A percentile compares a stretch with the other conserved stretches of the same genome.
Conservation (phyloP, 2,888 invertebrate genomes). For the Maniola hyperantus region DNA sequence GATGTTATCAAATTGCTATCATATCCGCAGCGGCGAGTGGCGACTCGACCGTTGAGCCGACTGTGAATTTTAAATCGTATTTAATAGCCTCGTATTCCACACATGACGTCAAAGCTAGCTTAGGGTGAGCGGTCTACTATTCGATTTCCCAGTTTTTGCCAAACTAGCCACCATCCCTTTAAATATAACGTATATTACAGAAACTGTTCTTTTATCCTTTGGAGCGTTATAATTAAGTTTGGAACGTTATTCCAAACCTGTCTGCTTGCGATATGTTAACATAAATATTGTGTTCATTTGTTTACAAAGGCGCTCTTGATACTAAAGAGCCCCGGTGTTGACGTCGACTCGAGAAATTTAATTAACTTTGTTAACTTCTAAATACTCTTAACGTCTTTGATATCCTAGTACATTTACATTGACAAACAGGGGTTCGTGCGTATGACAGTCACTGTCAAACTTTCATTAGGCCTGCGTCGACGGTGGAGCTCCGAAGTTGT, state of each 20-base stretch:
- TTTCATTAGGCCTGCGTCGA: slow-evolving; percentile 62
- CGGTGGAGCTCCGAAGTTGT: slow-evolving; percentile 59
- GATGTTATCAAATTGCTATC: slow-evolving; percentile 70
- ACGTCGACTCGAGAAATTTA: slow-evolving; percentile 78
- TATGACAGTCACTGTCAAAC: slow-evolving; percentile 76
- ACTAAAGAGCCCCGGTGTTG: slow-evolving; percentile 70
- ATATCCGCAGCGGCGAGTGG: slow-evolving; percentile 57
- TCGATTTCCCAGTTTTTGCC: slow-evolving; percentile 51
- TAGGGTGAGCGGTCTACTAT: slow-evolving; percentile 51
- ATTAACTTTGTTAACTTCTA: slow-evolving; percentile 82
- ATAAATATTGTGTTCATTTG: slow-evolving; percentile 74
- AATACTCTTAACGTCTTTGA: slow-evolving; percentile 82
- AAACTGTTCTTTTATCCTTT: slow-evolving; percentile 48
- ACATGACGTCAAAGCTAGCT: slow-evolving; percentile 61
- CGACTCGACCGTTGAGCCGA: slow-evolving; percentile 66
- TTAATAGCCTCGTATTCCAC: slow-evolving; percentile 61
- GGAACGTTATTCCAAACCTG: slow-evolving; percentile 64
- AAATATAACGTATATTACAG: slow-evolving; percentile 25
- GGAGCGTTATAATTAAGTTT: slow-evolving; percentile 67
- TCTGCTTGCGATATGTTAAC: slow-evolving; percentile 72
- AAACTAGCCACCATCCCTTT: slow-evolving; percentile 26
- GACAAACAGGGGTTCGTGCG: slow-evolving; percentile 72
- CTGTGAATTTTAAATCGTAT: slow-evolving; percentile 81
- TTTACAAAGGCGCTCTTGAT: slow-evolving; percentile 77
- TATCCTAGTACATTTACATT: slow-evolving; percentile 74